Base-by-base conservation (phyloP, 1,140 invertebrate genomes). In the Leptopilina clavipes region DNA sequence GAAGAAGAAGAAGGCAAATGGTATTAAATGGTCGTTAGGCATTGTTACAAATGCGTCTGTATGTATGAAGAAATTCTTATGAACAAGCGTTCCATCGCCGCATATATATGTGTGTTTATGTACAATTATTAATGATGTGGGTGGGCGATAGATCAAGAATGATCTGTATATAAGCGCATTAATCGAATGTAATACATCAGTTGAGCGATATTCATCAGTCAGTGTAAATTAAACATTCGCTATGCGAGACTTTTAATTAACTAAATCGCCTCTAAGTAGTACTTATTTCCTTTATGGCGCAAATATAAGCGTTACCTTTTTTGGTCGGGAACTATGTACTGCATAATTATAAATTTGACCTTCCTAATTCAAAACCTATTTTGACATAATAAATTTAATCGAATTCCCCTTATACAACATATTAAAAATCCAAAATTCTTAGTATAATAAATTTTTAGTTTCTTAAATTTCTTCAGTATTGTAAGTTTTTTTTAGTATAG, bases 171-270 rank as follows among this genome's bases (percentile, higher is more conserved):
- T 65, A 31, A 65, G 25, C 3, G 25, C 0, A 22, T 75, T 78
- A 78, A 78, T 78, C 71, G 77, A 44, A 45, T 17, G 31, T 54
- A 71, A 78, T 78, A 78, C 72, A 75, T 75, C 77, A 75, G 77
- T 71, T 78, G 65, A 75, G 59, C 59, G 59, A 65, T 65, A 65
- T 65, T 65, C 59, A 65, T 37, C 59, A 65, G 22, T 31, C 22
- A 31, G 22, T 65, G 25, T n/a, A 65, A 65, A 65, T 65, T 65
- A 65, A 65, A 65, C 59, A 65, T 65, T 31, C 22, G n/a, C 59
- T 65, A 65, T 65, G 22, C 59, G 11, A 65, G 22, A 65, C 19
- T 65, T 65, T 31, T 17, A 65, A 65, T 65, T 65, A 12, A 65
- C 25, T 65, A 22, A 37, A 65, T 14, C 12, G 14, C 14, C 11